Base-by-base conservation (phyloP, 2,113 vertebrate species). In the Semnornis frantzii region DNA sequence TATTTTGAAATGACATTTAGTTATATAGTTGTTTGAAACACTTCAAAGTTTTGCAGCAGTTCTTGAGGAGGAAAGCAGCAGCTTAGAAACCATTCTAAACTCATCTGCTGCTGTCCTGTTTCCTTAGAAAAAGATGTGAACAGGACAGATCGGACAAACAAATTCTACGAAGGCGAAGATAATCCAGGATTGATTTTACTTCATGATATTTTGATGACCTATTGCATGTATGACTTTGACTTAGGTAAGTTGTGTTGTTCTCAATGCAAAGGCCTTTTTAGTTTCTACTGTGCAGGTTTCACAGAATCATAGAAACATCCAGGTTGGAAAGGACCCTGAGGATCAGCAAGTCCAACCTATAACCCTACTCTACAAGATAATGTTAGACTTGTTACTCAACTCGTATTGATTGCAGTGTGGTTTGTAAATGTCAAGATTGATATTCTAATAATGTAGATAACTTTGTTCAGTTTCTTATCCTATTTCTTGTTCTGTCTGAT, bases 201-300 rank as follows among this genome's bases (percentile, higher is more conserved):
- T 77, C 98, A 99, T 44, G 99, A 99, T 97, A 99, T 99, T 98
- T 98, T 99, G 95, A 99, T 99, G 99, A 99, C 99, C 16, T 99
- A 99, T 94, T 99, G 99, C 98, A 99, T 99, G 99, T 99, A 98
- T 83, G 98, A 99, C 97, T 99, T 99, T 62, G 99, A 99, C 95
- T 98, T 99, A 84, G 99, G 99, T 99, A 98, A 99, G 99, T 97
- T 93, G 25, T 60, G 20, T 57, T 57, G 27, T 31, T 89, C 18
- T 90, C 60, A 91, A 88, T 16, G 21, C 85, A 77, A 82, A 79
- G 73, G 30, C 20, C 23, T 55, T 58, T 71, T 60, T 65, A 25
- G 23, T 33, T 91, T 84, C n/a, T 58, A 13, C 15, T 50, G 7
- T 1, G 3, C 58, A 84, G 21, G 21, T 92, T 93, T 84, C 44